Evolutionary conservation across 2,797 vertebrate species (phyloP).

Genomic region (Danio choprae): DNA sequence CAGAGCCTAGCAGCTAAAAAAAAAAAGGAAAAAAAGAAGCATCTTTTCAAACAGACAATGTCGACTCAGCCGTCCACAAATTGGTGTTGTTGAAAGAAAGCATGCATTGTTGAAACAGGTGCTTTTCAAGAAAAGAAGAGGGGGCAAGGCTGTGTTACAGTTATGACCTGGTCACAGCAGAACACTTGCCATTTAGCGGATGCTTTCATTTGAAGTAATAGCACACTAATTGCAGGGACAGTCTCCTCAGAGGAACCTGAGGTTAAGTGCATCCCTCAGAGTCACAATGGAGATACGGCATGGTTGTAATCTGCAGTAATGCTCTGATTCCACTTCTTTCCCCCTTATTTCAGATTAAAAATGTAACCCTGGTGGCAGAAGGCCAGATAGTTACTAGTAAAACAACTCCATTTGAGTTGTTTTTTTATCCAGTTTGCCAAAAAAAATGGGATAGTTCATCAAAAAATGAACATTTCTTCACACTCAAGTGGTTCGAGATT

Average conservation of each 20-base stretch:
- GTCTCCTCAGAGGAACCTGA: slow-evolving; percentile 4
- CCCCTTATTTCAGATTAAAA: slow-evolving; percentile 1
- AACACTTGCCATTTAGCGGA: slow-evolving; percentile 28
- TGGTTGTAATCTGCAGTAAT: slow-evolving; percentile 28
- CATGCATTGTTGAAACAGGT: slow-evolving; percentile 17
- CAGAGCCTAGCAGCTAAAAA: background rate
- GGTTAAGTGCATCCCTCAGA: slow-evolving; percentile 25
- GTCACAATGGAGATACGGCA: slow-evolving; percentile 1
- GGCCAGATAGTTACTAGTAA: background rate
- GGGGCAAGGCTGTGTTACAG: background rate
- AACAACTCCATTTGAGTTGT: background rate
- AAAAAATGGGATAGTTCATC: background rate
- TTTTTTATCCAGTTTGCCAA: background rate
- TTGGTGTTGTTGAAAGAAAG: slow-evolving; percentile 28
- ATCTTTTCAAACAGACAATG: slow-evolving; percentile 27
- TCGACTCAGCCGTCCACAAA: slow-evolving; percentile 20
- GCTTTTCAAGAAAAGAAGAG: slow-evolving; percentile 10
- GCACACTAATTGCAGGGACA: slow-evolving; percentile 36
- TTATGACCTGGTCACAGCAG: slow-evolving; percentile 11
- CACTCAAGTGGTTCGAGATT: no score
- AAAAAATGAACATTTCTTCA: no score
- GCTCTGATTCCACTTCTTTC: background rate
- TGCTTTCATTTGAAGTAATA: slow-evolving; percentile 41
- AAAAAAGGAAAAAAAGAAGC: background rate
- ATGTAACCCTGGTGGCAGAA: background rate